Conservation (phyloP, 2,888 invertebrate genomes). For the Unio pictorum region DNA sequence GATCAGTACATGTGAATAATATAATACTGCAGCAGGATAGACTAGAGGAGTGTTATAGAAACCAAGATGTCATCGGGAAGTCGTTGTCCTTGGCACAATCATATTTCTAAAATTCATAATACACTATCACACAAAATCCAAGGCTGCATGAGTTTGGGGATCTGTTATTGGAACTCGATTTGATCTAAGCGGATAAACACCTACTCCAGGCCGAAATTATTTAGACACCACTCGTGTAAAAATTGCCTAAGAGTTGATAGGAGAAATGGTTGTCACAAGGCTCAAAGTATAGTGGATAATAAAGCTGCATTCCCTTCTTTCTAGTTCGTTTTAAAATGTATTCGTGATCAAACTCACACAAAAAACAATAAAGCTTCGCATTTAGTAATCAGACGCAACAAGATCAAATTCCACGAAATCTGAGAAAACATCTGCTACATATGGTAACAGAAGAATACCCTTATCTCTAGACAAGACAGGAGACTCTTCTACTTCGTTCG, state of each 20-base stretch:
- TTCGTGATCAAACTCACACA: no score
- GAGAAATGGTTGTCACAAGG: constrained; percentile 16
- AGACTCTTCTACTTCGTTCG: no score
- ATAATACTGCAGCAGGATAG: constrained; percentile 12
- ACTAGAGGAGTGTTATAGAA: constrained; percentile 23
- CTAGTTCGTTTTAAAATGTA: not conserved
- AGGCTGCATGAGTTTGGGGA: constrained; percentile 8
- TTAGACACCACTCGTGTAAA: constrained; percentile 13
- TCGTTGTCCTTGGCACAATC: constrained; percentile 8
- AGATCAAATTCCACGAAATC: no score
- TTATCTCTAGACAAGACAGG: no score
- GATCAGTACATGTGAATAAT: constrained; percentile 9
- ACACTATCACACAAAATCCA: not conserved
- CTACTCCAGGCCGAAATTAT: constrained; percentile 3
- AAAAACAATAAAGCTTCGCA: not conserved
- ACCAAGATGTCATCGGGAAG: constrained; percentile 20
- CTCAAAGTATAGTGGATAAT: constrained; percentile 3
- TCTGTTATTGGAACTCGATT: constrained; percentile 6
- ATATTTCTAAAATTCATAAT: constrained; percentile 4
- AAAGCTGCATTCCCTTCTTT: constrained; percentile 11
- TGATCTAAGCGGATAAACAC: constrained; percentile 4
- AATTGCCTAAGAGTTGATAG: constrained; percentile 13
- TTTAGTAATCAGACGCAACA: not conserved
- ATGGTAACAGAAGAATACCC: no score
- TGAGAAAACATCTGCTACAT: no score